Percentiles rank a stretch among this genome's conserved stretches.
Evolutionary conservation across 2,113 vertebrate species (phyloP).

Genomic region (Motacilla tschutschensis): DNA sequence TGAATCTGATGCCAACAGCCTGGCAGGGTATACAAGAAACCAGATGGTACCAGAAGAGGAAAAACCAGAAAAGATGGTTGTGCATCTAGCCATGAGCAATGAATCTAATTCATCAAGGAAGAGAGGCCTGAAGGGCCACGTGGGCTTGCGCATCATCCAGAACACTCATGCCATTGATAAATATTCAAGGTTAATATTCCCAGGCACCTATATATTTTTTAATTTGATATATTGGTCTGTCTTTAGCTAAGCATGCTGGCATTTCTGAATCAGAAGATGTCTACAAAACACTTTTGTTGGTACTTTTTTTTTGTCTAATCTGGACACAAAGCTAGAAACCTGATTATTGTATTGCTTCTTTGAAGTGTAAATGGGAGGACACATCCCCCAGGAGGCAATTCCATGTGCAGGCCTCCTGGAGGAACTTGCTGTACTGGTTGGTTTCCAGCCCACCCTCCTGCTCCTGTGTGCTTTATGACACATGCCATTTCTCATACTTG

Average conservation of each 20-base stretch:
- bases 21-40: slow-evolving; percentile 84
- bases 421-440: neutral
- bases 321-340: neutral
- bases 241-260: slow-evolving; percentile 78
- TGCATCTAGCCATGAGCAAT: slow-evolving; percentile 83
- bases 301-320: neutral
- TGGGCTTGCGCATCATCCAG: slow-evolving; percentile 84
- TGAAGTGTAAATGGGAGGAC: neutral
- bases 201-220: slow-evolving; percentile 91
- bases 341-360: neutral
- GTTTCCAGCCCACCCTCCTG: neutral
- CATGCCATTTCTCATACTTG: slow-evolving; percentile 20
- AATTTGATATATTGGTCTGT: slow-evolving; percentile 96
- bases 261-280: neutral
- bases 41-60: slow-evolving; percentile 83
- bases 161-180: slow-evolving; percentile 92
- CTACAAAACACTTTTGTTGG: neutral
- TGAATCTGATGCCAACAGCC: slow-evolving; percentile 86
- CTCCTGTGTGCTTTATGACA: neutral
- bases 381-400: neutral
- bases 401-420: neutral
- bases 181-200: slow-evolving; percentile 93
- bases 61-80: slow-evolving; percentile 85
- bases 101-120: slow-evolving; percentile 79
- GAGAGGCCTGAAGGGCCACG: slow-evolving; percentile 75